Base-by-base conservation (phyloP, 1,140 invertebrate genomes). In the Eulimnadia texana region DNA sequence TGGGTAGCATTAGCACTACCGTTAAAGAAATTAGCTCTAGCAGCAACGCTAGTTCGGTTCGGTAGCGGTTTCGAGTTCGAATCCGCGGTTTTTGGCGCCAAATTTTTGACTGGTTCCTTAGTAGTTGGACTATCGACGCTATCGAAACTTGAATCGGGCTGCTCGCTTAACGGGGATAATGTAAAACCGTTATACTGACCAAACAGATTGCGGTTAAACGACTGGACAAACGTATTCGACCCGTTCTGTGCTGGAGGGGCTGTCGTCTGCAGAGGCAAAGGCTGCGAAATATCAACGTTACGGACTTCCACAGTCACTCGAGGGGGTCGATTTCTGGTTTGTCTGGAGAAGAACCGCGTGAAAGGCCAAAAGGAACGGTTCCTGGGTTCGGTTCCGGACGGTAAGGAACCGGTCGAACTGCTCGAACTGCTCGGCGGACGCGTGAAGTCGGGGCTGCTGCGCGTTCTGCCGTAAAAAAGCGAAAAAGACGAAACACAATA, bases 111-210 rank as follows among this genome's bases (percentile, higher is more conserved):
- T 50, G 74, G 49, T 1, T 71, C 68, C 0, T 74, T 72, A 58
- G 76, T 75, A 0, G 71, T n/a, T 25, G 52, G 20, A 49, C 53
- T 25, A 28, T 54, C 50, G 33, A 60, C 19, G 51, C 25, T 55
- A 63, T 58, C 56, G 28, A 63, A 58, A 22, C 54, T 58, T 2
- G 54, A 58, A 59, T 63, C 50, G 10, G 55, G 24, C 11, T 65
- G 29, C 28, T 60, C 57, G 20, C 47, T 60, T 20, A 88, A 74
- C 0, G 86, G 85, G 0, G 81, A 80, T 25, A 89, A 77, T 1
- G 82, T 83, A 70, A 89, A 90, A 1, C 87, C 87, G 74, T 88
- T 88, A 72, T 88, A 90, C 63, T 89, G 84, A 0, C 88, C 87
- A 67, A 89, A 86, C 67, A 90, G 80, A 62, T 81, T 79, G 19